Evolutionary conservation across 2,888 invertebrate genomes (phyloP), one percentile per base, ranked within the genome.

Genomic region (Mamestra brassicae): DNA sequence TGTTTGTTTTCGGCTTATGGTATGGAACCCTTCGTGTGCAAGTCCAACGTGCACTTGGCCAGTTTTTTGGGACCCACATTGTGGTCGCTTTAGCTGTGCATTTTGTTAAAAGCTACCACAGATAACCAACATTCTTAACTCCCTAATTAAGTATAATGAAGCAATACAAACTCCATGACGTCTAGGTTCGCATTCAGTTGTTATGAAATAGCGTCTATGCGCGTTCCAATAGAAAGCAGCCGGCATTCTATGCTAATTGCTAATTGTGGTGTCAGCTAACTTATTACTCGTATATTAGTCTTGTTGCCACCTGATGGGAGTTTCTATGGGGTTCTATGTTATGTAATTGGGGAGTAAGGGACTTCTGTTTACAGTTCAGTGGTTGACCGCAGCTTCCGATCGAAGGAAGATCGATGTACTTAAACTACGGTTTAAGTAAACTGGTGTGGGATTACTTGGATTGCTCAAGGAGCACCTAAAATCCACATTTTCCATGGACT

Each of bases 201-300:
- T 86, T 87, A 87, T 81, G 86, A 87, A 87, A 83, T 76, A 73
- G 45, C 47, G 72, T 54, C 66, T 71, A 71, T 60, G 71, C 78
- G 78, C 72, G 76, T 65, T 64, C 58, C 64, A 52, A 66, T 86
- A 86, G 88, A 89, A 89, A 88, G 89, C 83, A 79, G 71, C 87
- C 71, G 89, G 91, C 87, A 93, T 93, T 93, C 89, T 91, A 93
- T 93, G 93, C 90, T 91, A 93, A 93, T 93, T 82, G 86, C 82
- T 92, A 90, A 93, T 92, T 90, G 92, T 90, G 70, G 87, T 84
- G 87, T 86, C 85, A 69, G 57, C 69, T 77, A 69, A 73, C 76
- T 84, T 86, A 89, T 89, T 89, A 87, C 86, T 80, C 79, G 73
- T 69, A 73, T 75, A 81, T 87, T 85, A 81, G 86, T 81, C 87